Base-by-base conservation (phyloP, 2,113 vertebrate species). In the Misgurnus mizolepis region DNA sequence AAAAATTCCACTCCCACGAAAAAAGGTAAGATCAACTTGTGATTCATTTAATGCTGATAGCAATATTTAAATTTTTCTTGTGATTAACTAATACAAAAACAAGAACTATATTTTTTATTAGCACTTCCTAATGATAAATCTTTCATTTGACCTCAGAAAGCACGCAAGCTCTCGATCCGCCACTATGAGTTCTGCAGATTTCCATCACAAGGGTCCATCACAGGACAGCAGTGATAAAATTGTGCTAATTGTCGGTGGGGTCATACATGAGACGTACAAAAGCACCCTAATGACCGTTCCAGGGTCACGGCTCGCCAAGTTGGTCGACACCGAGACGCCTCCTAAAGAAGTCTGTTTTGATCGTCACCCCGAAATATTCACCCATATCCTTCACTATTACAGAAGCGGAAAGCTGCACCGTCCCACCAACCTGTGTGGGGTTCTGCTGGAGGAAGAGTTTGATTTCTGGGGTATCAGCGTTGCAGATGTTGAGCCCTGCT, bases 401-500 rank as follows among this genome's bases (percentile, higher is more conserved):
- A 94, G 97, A 22, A 98, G 97, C 0, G 97, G 97, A 12, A 99
- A 99, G 90, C 96, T 99, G 86, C 97, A 98, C 91, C 98, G 96
- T 89, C 96, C 97, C 0, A 97, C 95, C 0, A 97, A 98, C 80
- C 95, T 97, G 70, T 99, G 97, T 73, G 96, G 96, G 2, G 96
- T 97, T 0, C 93, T 99, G 45, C 98, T 99, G 72, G 97, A 99
- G 88, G 97, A 99, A 86, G 97, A 99, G 92, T 93, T 99, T 50
- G 95, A 95, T 50, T 98, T 96, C 86, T 99, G 97, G 97, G 97
- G 96, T 53, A 97, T 98, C 8, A 96, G 98, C 1, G 95, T 98
- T 92, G 97, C 96, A 0, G 97, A 99, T 77, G 96, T 99, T 93
- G 97, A 99, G 90, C 96, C 97, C 0, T 99, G 97, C 84, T 99